phyloP scores from a whole-genome alignment of 1,140 invertebrate genomes.

The Apis dorsata region DNA sequence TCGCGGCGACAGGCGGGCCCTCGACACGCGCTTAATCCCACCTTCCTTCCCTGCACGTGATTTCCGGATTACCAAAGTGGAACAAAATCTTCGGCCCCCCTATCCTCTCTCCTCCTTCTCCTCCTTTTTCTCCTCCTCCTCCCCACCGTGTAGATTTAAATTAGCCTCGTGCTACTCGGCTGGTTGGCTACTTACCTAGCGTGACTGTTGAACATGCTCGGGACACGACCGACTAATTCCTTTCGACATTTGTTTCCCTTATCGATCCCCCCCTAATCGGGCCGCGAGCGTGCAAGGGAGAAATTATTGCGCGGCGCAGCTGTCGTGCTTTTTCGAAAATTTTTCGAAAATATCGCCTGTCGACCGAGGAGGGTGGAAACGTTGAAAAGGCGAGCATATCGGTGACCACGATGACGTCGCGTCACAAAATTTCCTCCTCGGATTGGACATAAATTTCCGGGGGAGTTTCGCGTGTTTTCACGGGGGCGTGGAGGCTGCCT shows the following conservation, averaged over 20 bases:
- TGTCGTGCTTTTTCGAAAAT: constrained; percentile 29
- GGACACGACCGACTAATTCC: constrained; percentile 31
- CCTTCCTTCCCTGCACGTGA: not conserved
- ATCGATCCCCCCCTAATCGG: not conserved
- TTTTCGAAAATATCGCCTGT: not conserved
- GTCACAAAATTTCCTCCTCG: constrained; percentile 45
- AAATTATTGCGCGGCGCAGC: constrained; percentile 19
- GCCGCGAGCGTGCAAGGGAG: not conserved
- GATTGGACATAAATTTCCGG: constrained; percentile 68
- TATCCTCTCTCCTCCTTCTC: not conserved
- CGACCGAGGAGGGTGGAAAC: not conserved
- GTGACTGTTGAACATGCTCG: not conserved
- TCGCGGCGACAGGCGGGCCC: not conserved
- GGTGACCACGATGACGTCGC: constrained; percentile 14
- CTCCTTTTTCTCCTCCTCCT: not conserved
- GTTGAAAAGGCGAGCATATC: not conserved
- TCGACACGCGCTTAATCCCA: not conserved
- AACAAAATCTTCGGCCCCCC: not conserved
- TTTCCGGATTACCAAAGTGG: not conserved
- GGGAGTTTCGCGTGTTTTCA: constrained; percentile 68
- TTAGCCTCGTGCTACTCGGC: not conserved
- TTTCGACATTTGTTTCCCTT: constrained; percentile 38
- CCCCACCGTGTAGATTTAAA: not conserved
- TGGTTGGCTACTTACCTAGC: not conserved
- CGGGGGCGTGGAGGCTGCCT: constrained; percentile 60